Base-by-base conservation (phyloP, 2,113 vertebrate genomes). In the Gyps fulvus region DNA sequence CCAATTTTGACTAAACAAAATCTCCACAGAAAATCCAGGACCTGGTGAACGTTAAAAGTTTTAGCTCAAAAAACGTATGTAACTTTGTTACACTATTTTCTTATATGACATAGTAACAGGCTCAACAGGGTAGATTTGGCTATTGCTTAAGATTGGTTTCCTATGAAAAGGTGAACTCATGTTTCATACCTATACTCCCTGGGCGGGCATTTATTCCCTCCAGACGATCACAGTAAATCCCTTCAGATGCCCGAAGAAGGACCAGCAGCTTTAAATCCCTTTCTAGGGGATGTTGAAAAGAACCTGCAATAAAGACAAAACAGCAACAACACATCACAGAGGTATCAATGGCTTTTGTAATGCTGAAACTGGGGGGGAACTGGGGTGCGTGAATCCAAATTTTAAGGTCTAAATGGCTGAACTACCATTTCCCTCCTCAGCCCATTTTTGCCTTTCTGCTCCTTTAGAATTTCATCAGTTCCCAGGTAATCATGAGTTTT, bases 181-280 rank as follows among this genome's bases (percentile, higher is more conserved):
- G 26, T 36, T 95, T 82, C 97, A 86, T 98, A 98, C 98, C 98
- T 73, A 98, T 97, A 71, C 18, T 98, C 72, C 98, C 98, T 40
- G 98, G 90, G 15, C 91, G 94, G 58, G 97, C 65, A 34, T 9
- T 92, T 91, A 98, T 90, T 80, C 80, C 97, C 69, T 88, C 58
- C 42, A 98, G 93, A 71, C 90, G 97, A 81, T 98, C 95, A 88
- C 98, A 98, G 40, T 90, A 92, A 89, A 98, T 85, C 87, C 89
- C 94, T 76, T 98, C 98, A 79, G 98, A 98, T 47, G 97, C 93
- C n/a, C 97, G 97, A 76, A 98, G 97, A 38, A 97, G 55, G 87
- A 98, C 69, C 69, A 92, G 82, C 31, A 98, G 65, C 57, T 96
- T 98, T 86, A 96, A 96, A 62, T 94, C 96, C 47, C 95, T 97